Evolutionary conservation across 2,797 vertebrate species (phyloP).

Genomic region (Bovichtus variegatus): DNA sequence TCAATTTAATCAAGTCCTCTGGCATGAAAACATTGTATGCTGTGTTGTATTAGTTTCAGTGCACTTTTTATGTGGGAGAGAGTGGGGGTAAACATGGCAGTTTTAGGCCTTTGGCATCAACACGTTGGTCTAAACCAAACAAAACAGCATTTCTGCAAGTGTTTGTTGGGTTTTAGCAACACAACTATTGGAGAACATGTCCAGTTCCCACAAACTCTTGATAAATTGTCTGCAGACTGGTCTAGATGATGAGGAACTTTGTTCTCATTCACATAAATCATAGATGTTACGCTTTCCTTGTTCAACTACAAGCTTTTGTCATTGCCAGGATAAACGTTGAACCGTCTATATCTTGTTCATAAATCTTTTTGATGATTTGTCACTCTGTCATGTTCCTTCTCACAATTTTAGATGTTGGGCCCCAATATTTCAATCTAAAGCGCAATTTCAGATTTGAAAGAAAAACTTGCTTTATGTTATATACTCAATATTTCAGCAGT

Average conservation of each 20-base stretch:
- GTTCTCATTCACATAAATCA: conserved; percentile 20
- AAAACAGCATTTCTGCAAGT: conserved; percentile 12
- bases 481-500: not conserved
- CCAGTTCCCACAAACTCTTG: not conserved
- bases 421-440: conserved; percentile 3
- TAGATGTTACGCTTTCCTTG: conserved; percentile 16
- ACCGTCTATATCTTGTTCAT: conserved; percentile 25
- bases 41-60: conserved; percentile 34
- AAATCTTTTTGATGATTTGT: conserved; percentile 27
- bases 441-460: not conserved
- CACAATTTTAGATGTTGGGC: not conserved
- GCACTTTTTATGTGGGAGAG: conserved; percentile 7
- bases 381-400: not conserved
- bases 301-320: conserved; percentile 13
- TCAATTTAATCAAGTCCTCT: conserved; percentile 49
- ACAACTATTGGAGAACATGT: conserved; percentile 27
- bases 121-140: conserved; percentile 22
- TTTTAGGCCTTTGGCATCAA: conserved; percentile 30
- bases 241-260: conserved; percentile 3
- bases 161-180: conserved; percentile 18
- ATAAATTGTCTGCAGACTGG: conserved; percentile 19
- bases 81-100: conserved; percentile 26
- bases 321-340: conserved; percentile 23
- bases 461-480: not conserved
- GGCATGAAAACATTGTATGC: conserved; percentile 24